These are phyloP conservation scores for Perccottus glenii DNA, from an alignment of 2,113 vertebrate genomes.

Conservation along the genomic window DNA sequence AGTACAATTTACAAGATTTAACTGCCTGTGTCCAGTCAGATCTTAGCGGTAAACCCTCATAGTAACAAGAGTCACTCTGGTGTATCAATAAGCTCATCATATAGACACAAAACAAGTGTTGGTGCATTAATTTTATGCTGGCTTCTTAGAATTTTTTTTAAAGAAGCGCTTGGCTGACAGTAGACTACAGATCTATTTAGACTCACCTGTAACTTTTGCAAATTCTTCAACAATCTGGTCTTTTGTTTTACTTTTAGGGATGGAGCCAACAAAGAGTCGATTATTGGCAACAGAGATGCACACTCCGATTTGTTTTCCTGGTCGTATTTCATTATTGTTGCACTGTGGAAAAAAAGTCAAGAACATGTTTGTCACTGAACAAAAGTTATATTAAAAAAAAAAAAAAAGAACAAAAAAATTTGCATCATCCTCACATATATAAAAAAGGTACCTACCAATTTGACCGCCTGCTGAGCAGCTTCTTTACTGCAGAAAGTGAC, in stretches of 20 bases:
- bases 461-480: constrained; percentile 98
- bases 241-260: constrained; percentile 99
- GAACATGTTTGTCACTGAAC: neutral
- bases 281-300: constrained; percentile 99
- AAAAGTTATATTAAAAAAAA: no score
- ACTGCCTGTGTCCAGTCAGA: constrained; percentile 58
- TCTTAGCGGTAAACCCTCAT: constrained; percentile 75
- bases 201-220: constrained; percentile 97
- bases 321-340: constrained; percentile 99
- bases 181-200: neutral
- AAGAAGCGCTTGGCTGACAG: no score
- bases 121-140: no score
- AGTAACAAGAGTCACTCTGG: constrained; percentile 64
- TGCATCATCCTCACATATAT: neutral
- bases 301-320: constrained; percentile 98
- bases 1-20: neutral
- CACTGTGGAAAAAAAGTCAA: constrained; percentile 80
- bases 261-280: constrained; percentile 99
- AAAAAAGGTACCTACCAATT: constrained; percentile 84
- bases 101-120: constrained; percentile 44
- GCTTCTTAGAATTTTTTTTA: no score
- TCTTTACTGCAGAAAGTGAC: constrained; percentile 99
- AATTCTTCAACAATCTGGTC: constrained; percentile 99
- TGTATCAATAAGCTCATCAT: constrained; percentile 56
- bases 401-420: neutral